phyloP scores from a whole-genome alignment of 1,140 invertebrate genomes.

The Aphidius gifuensis region DNA sequence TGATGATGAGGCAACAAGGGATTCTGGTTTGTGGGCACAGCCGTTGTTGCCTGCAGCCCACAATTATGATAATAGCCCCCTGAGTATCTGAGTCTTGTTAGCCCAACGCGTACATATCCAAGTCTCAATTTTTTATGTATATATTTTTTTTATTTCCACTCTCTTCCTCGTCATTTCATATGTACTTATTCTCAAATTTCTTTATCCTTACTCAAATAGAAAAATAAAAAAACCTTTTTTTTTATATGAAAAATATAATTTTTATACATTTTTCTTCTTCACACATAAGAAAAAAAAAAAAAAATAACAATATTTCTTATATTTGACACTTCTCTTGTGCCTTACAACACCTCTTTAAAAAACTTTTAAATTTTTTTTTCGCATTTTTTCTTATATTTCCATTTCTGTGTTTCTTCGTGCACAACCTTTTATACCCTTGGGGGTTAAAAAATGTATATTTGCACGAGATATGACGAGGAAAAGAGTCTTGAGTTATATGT shows the following conservation, averaged over 20 bases:
- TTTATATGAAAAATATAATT: no score
- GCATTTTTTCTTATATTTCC: background rate
- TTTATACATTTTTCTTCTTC: no score
- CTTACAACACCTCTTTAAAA: no score
- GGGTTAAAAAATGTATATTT: no score
- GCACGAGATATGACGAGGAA: no score
- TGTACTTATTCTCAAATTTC: background rate
- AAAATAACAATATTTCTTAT: no score
- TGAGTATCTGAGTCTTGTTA: conserved; percentile 52
- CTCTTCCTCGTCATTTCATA: conserved; percentile 19
- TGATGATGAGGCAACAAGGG: conserved; percentile 48
- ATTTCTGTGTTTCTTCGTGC: background rate
- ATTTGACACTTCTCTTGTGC: background rate
- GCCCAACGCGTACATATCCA: conserved; percentile 36
- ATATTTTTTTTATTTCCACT: conserved; percentile 23
- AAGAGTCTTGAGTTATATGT: no score
- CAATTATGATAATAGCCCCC: conserved; percentile 56
- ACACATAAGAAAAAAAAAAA: no score
- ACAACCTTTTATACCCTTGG: conserved; percentile 5
- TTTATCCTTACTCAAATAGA: background rate
- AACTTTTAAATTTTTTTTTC: no score
- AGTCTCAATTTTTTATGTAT: conserved; percentile 47
- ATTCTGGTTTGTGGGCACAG: conserved; percentile 57
- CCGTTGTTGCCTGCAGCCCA: conserved; percentile 52
- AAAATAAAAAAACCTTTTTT: background rate